A percentile compares a stretch with the other conserved stretches of the same genome.
Evolutionary conservation across 2,888 invertebrate genomes (phyloP).

Genomic region (Dromius quadrimaculatus): DNA sequence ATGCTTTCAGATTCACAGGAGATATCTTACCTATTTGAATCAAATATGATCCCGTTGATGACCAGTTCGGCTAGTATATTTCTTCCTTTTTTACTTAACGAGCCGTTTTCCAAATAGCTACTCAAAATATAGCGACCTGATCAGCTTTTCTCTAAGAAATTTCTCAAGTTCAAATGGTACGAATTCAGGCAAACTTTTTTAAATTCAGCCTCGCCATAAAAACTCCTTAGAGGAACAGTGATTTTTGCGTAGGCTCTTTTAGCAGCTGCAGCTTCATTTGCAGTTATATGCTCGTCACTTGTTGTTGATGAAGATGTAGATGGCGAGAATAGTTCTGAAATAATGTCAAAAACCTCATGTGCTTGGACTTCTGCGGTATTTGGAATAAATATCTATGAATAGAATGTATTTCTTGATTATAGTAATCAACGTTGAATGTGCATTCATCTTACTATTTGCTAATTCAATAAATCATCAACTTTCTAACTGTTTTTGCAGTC

Average conservation of each 20-base stretch:
- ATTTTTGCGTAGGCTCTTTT: neutral
- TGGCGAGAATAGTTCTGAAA: too few relatives aligned
- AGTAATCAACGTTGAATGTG: too few relatives aligned
- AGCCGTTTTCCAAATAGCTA: neutral
- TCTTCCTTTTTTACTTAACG: slow-evolving; percentile 6
- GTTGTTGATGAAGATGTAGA: too few relatives aligned
- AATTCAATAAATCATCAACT: too few relatives aligned
- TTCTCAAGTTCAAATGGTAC: neutral
- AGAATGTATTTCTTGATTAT: too few relatives aligned
- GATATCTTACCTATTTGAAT: slow-evolving; percentile 11
- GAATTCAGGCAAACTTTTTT: neutral
- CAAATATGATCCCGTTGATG: slow-evolving; percentile 6
- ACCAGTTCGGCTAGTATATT: neutral
- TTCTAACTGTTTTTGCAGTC: too few relatives aligned
- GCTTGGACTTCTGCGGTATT: too few relatives aligned
- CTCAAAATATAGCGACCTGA: slow-evolving; percentile 13
- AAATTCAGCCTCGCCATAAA: slow-evolving; percentile 13
- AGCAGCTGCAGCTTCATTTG: neutral
- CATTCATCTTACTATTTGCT: too few relatives aligned
- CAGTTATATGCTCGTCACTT: too few relatives aligned
- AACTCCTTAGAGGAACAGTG: neutral
- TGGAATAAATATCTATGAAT: too few relatives aligned
- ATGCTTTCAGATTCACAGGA: too few relatives aligned
- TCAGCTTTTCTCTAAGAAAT: slow-evolving; percentile 1
- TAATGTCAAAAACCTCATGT: too few relatives aligned